A percentile compares a stretch with the other conserved stretches of the same genome.
Conservation (phyloP, 2,113 vertebrate genomes). For the Pyrgilauda ruficollis region DNA sequence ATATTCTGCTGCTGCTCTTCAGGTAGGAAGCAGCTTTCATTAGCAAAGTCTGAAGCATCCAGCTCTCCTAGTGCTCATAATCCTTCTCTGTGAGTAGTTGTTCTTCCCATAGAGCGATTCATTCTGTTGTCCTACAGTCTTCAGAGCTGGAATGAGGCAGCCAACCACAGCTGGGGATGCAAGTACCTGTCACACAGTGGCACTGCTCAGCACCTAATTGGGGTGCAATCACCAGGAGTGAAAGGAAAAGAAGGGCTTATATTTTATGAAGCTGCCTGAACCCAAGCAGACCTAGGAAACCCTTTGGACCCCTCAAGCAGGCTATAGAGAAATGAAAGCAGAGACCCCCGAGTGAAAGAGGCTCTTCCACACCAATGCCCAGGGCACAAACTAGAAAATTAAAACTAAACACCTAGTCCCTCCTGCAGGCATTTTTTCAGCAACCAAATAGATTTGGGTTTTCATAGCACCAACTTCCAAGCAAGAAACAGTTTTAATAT, state of each 20-base stretch:
- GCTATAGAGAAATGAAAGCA: not conserved
- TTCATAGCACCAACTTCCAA: not conserved
- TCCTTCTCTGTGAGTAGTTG: not conserved
- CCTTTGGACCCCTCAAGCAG: not conserved
- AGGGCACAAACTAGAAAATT: not conserved
- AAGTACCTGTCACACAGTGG: not conserved
- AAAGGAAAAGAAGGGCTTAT: not conserved
- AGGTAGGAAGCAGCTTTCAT: not conserved
- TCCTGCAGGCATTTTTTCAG: not conserved
- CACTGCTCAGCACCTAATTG: not conserved
- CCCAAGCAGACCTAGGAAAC: not conserved
- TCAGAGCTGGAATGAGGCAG: not conserved
- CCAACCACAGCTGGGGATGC: accelerated
- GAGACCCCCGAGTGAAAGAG: not conserved
- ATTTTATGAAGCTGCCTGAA: not conserved
- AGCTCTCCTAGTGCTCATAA: not conserved
- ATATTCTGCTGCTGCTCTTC: not conserved
- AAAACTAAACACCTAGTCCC: not conserved
- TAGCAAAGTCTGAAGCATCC: not conserved
- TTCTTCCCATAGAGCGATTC: not conserved
- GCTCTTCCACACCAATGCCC: not conserved
- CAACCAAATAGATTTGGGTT: not conserved
- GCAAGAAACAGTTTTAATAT: not conserved
- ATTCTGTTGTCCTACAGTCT: not conserved
- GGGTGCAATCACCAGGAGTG: not conserved